Evolutionary conservation across 1,140 invertebrate genomes (phyloP).

Genomic region (Mya arenaria): DNA sequence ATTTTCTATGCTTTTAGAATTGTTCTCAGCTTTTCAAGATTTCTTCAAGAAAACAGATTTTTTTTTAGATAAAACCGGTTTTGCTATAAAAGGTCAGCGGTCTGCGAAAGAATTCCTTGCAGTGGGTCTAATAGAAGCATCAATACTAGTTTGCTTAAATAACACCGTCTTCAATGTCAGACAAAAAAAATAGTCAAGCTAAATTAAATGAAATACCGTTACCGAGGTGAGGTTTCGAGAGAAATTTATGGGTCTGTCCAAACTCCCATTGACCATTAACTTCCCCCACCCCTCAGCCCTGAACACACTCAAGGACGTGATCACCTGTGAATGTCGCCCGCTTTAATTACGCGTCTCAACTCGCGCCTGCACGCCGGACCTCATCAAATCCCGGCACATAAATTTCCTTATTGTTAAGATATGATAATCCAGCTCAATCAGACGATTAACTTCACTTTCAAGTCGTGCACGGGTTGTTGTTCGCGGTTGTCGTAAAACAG

Average conservation of each 20-base stretch:
- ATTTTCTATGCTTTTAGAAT: too few relatives aligned
- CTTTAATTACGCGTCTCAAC: neutral
- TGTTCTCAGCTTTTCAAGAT: too few relatives aligned
- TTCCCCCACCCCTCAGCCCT: neutral
- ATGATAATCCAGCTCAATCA: conserved; percentile 30
- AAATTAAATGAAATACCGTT: too few relatives aligned
- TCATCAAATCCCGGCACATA: conserved; percentile 43
- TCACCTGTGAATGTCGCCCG: neutral
- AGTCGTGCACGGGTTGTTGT: neutral
- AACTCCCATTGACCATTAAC: neutral
- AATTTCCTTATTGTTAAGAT: conserved; percentile 40
- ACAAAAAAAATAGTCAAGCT: too few relatives aligned
- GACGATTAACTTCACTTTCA: conserved; percentile 24
- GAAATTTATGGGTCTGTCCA: neutral
- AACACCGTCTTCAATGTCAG: too few relatives aligned
- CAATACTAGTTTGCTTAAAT: too few relatives aligned
- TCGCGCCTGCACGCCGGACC: neutral
- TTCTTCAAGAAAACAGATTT: too few relatives aligned
- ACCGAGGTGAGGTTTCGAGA: neutral
- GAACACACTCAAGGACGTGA: neutral
- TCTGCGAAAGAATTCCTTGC: too few relatives aligned
- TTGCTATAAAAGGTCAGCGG: too few relatives aligned
- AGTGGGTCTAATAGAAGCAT: too few relatives aligned
- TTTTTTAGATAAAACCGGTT: too few relatives aligned
- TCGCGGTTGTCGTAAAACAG: neutral